Base-by-base conservation (phyloP, 2,797 vertebrate genomes). In the Tarsius wallacei region DNA sequence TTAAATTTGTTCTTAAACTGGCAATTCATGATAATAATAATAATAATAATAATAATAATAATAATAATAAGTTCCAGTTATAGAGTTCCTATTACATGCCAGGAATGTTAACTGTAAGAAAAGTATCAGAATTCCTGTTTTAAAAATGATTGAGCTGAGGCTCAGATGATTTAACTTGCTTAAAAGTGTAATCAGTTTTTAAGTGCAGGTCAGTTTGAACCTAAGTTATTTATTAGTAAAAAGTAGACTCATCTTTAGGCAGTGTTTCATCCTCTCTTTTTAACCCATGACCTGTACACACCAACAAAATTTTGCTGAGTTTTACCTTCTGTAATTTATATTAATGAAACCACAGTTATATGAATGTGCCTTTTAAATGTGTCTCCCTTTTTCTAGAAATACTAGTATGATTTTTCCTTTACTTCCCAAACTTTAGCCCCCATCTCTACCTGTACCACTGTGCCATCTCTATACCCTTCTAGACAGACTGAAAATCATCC, bases 1-100 rank as follows among this genome's bases (percentile, higher is more conserved):
- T 82, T n/a, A 59, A 74, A 17, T 7, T 91, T 80, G 4, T 36
- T 82, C 63, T 81, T 91, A 77, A 91, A 93, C 77, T 42, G 47
- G 61, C 42, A 42, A 42, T 42, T 42, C 42, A 61, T 49, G 2
- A 68, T 84, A 31, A 70, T 28, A 55, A 76, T 81, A 55, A 64
- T 63, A 28, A n/a, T 31, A 36, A 80, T 15, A 36, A 61, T 49
- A 3, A 73, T 84, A 31, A 70, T 28, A 53, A 76, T 81, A 55
- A 64, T 63, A 28, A n/a, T 31, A 36, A 81, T 15, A 36, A 2
- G 4, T 82, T 90, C 76, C 15, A 49, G 8, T 91, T 86, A 61
- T 1, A 82, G 11, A 86, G 51, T 84, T 74, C 7, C 64, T 80
- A 78, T 5, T 12, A 70, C 3, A 19, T 86, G 31, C 42, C 66